phyloP scores from a whole-genome alignment of 1,140 invertebrate genomes.

The Drosophila serrata region DNA sequence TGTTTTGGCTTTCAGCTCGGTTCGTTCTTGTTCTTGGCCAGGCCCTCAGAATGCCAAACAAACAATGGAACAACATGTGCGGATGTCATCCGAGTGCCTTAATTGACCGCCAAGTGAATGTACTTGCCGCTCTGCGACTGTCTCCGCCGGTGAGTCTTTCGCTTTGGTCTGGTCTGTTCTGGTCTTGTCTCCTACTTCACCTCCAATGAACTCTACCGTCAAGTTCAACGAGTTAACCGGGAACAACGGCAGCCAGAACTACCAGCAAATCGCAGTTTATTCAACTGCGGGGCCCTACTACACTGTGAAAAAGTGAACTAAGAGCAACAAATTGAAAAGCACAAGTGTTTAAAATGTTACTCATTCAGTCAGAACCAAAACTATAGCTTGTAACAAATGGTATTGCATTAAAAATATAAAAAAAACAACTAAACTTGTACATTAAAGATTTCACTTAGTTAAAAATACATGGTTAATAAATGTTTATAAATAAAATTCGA shows the following conservation, averaged over 20 bases:
- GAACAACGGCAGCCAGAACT: constrained; percentile 47
- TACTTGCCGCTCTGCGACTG: constrained; percentile 22
- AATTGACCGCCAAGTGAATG: constrained; percentile 68
- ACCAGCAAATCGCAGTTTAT: constrained; percentile 58
- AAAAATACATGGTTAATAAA: too few relatives aligned
- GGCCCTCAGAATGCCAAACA: constrained; percentile 15
- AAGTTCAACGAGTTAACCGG: constrained; percentile 69
- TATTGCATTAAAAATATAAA: too few relatives aligned
- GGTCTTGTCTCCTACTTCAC: constrained; percentile 22
- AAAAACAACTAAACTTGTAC: not conserved
- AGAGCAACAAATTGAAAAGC: too few relatives aligned
- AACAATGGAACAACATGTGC: constrained; percentile 42
- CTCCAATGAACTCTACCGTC: constrained; percentile 68
- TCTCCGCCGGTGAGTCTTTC: constrained; percentile 18
- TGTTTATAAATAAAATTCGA: not conserved
- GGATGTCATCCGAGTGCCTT: constrained; percentile 56
- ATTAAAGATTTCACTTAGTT: not conserved
- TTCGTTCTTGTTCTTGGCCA: constrained; percentile 2
- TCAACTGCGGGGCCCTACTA: constrained; percentile 51
- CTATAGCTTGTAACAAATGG: not conserved
- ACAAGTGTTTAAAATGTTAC: not conserved
- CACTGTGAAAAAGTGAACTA: constrained; percentile 6
- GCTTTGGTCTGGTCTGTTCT: not conserved
- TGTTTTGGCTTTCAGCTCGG: constrained; percentile 41
- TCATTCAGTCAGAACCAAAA: too few relatives aligned